Conservation (phyloP, 1,140 invertebrate species). For the Cherax destructor region DNA sequence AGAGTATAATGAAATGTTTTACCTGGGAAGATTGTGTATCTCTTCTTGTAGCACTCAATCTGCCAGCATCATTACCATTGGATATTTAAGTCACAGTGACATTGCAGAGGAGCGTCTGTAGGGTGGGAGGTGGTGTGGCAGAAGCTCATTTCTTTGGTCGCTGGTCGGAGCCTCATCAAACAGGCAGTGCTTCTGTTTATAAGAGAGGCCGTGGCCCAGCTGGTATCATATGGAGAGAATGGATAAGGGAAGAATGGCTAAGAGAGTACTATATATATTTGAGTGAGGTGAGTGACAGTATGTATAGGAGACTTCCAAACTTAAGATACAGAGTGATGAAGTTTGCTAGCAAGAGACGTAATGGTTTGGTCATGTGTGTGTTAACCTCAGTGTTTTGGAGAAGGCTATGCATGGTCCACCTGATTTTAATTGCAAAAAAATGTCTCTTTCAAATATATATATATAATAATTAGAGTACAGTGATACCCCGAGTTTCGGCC, state of each 20-base stretch:
- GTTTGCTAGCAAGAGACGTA: neutral
- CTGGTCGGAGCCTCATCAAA: constrained; percentile 50
- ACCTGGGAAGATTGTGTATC: neutral
- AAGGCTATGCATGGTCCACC: neutral
- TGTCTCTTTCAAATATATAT: too few species aligned
- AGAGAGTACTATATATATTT: constrained; percentile 1
- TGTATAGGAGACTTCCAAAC: constrained; percentile 15
- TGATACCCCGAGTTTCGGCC: too few species aligned
- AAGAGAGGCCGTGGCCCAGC: constrained; percentile 45
- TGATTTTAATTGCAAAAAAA: neutral
- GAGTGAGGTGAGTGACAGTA: constrained; percentile 53
- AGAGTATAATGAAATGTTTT: neutral
- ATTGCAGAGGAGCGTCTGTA: constrained; percentile 50
- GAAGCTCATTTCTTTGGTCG: constrained; percentile 37
- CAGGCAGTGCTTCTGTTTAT: constrained; percentile 48
- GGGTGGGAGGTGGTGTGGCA: constrained; percentile 47
- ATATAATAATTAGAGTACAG: too few species aligned
- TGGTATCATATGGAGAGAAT: constrained; percentile 60
- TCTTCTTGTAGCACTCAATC: neutral
- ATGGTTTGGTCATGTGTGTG: neutral
- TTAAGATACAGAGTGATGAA: neutral
- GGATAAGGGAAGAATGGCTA: constrained; percentile 41
- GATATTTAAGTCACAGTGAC: constrained; percentile 43
- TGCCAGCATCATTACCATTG: neutral
- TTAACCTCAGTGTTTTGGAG: neutral